These are phyloP conservation scores for Aptenodytes forsteri DNA, from an alignment of 2,113 vertebrate species.

Conservation along the genomic window DNA sequence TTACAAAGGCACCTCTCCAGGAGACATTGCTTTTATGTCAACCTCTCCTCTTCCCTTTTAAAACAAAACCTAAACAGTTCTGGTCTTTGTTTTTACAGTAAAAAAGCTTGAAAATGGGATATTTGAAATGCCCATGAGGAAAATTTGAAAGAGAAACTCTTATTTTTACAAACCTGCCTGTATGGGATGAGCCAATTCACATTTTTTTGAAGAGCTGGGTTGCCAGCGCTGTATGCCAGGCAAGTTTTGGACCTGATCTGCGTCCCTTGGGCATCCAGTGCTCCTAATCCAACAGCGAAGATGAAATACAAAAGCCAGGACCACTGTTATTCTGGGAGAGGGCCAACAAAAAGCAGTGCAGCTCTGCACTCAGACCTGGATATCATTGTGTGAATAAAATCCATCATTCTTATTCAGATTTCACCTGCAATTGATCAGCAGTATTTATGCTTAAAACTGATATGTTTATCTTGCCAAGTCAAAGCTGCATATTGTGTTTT, in stretches of 20 bases:
- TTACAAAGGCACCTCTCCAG: background rate
- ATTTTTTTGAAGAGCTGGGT: background rate
- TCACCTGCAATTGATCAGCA: background rate
- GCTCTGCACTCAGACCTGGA: background rate
- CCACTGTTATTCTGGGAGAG: background rate
- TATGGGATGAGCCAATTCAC: background rate
- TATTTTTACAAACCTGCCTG: background rate
- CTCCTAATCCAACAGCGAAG: background rate
- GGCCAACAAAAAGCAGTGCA: background rate
- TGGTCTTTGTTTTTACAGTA: background rate
- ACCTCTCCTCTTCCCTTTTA: background rate
- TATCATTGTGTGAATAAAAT: background rate
- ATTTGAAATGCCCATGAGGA: background rate
- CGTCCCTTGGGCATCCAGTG: background rate
- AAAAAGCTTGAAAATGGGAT: background rate
- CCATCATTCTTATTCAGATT: background rate
- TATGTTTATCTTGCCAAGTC: background rate
- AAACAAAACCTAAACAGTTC: background rate
- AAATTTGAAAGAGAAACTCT: background rate
- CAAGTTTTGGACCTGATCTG: background rate
- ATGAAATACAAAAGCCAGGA: background rate
- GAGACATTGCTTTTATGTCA: background rate
- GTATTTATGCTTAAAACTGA: background rate
- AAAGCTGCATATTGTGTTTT: background rate
- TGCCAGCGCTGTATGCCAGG: background rate